phyloP scores from a whole-genome alignment of 2,797 vertebrate species.

The Synanceia verrucosa region DNA sequence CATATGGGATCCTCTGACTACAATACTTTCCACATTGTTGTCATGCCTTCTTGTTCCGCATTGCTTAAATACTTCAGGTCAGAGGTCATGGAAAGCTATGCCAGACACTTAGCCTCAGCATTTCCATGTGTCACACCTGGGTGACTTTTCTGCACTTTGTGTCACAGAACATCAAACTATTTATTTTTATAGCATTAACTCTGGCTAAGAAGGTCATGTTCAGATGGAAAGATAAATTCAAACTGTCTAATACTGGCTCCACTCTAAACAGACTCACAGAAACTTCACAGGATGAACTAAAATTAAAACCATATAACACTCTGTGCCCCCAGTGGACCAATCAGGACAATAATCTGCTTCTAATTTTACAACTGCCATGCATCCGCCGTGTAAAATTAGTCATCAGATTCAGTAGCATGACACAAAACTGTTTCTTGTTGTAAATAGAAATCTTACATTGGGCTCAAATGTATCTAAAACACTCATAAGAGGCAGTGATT shows the following conservation, averaged over 20 bases:
- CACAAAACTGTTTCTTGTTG: slow-evolving; percentile 16
- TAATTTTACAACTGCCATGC: not conserved
- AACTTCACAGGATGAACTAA: not conserved
- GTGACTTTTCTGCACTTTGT: not conserved
- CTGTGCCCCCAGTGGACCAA: not conserved
- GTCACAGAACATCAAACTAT: not conserved
- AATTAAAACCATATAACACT: not conserved
- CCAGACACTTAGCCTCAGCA: not conserved
- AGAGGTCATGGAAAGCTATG: not conserved
- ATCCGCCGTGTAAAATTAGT: not conserved
- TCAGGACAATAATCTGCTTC: not conserved
- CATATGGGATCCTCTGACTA: not conserved
- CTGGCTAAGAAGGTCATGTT: not conserved
- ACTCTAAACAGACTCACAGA: not conserved
- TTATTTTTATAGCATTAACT: not conserved
- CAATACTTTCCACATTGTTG: not conserved
- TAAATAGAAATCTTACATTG: not conserved
- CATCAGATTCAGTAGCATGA: not conserved
- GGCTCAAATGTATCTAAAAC: not conserved
- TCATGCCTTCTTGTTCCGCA: not conserved
- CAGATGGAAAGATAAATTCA: not conserved
- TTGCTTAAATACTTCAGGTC: not conserved
- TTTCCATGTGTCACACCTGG: not conserved
- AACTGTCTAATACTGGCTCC: not conserved
- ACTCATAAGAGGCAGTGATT: slow-evolving; percentile 29